Base-by-base conservation (phyloP, 2,113 vertebrate genomes). In the Cochlearius cochlearius region DNA sequence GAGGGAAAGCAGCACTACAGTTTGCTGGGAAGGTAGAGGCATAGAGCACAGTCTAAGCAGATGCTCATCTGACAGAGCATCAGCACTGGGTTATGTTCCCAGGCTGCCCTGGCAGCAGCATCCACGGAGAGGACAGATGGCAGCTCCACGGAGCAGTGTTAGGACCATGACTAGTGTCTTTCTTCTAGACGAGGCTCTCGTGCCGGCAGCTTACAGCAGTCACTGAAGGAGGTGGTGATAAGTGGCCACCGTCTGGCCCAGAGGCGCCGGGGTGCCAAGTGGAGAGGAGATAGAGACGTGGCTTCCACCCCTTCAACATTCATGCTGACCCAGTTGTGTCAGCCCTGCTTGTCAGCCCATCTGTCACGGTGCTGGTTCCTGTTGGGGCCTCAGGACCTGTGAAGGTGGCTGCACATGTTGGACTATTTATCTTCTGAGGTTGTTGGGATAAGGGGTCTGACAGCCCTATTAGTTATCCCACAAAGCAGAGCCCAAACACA, bases 371-470 rank as follows among this genome's bases (percentile, higher is more conserved):
- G 96, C 92, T 92, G 89, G 94, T 38, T 96, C 97, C 97, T 98
- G 96, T 96, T 14, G 8, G 72, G 97, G 88, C 92, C 53, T 86
- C 27, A 2, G 96, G 96, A 96, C 95, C 95, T 67, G 80, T 36
- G 27, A 96, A 97, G 91, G 97, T 94, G 94, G 84, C 96, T 97
- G 89, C 93, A 96, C 36, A 36, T 90, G 92, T 91, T 59, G 56
- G 68, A 88, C 83, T 93, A 98, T 98, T 98, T 97, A 94, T 98
- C 98, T 98, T 98, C 86, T 94, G 68, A 11, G 86, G 96, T 86
- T 43, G 94, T 68, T 67, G 95, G 71, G 47, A 96, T 90, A 87
- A 97, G 80, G 82, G 84, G 86, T 63, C 94, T 98, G 98, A 96
- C 97, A 97, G 86, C 94, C 95, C 92, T 92, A 97, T 97, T 93